Evolutionary conservation across 2,888 invertebrate species (phyloP).

Genomic region (Drosophila anomalipes): DNA sequence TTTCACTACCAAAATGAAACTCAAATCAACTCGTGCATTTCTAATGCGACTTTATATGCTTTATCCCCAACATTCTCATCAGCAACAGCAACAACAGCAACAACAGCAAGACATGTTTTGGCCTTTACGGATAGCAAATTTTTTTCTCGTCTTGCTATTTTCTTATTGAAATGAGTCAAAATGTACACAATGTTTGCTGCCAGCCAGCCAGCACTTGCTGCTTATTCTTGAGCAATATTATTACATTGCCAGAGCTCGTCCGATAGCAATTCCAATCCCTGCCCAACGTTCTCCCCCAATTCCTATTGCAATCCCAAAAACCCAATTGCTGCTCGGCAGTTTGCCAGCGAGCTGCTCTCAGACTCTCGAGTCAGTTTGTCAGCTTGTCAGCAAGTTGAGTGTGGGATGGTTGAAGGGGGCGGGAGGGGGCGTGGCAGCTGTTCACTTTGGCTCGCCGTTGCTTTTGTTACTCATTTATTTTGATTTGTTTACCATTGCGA

Average conservation of each 20-base stretch:
- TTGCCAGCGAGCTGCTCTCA: constrained; percentile 59
- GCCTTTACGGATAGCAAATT: constrained; percentile 51
- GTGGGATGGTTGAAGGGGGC: neutral
- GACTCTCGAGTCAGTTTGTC: constrained; percentile 72
- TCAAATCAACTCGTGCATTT: constrained; percentile 84
- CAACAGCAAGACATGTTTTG: constrained; percentile 59
- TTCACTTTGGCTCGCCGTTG: constrained; percentile 39
- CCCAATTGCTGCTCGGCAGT: constrained; percentile 68
- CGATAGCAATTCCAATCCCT: constrained; percentile 40
- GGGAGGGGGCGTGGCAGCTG: constrained; percentile 1
- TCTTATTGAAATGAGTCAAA: constrained; percentile 79
- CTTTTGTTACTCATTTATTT: constrained; percentile 82
- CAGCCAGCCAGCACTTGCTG: neutral
- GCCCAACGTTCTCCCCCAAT: constrained; percentile 14
- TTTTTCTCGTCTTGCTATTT: constrained; percentile 64
- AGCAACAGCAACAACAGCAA: constrained; percentile 44
- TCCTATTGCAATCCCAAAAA: constrained; percentile 44
- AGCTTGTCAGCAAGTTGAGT: constrained; percentile 75
- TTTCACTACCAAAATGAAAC: constrained; percentile 77
- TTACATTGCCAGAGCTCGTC: constrained; percentile 42
- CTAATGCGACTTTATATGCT: constrained; percentile 83
- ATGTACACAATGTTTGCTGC: constrained; percentile 61
- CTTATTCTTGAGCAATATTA: constrained; percentile 49
- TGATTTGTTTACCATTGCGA: constrained; percentile 81
- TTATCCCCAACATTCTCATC: constrained; percentile 67